A percentile compares a stretch with the other conserved stretches of the same genome.
Evolutionary conservation across 2,113 vertebrate genomes (phyloP).

Genomic region (Vicugna pacos): DNA sequence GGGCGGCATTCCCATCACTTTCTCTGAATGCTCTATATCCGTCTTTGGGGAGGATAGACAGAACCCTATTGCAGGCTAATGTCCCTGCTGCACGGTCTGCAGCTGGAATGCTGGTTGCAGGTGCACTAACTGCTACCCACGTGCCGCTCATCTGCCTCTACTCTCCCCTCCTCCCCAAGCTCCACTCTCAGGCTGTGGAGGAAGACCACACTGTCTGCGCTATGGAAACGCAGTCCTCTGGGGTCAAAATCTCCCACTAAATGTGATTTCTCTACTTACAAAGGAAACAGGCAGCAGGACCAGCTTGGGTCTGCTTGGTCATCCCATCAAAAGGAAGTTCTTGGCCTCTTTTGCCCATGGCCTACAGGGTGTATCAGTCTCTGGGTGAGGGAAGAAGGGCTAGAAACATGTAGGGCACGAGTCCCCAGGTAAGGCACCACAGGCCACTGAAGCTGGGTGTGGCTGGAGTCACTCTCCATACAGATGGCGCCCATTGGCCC

Average conservation of each 20-base stretch:
- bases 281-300: neutral
- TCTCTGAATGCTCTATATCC: neutral
- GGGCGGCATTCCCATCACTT: neutral
- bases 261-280: neutral
- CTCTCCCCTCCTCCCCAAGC: neutral
- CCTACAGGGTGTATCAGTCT: neutral
- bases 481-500: neutral
- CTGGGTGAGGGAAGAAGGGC: neutral
- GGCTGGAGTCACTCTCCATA: accelerated
- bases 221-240: neutral
- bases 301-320: neutral
- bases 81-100: neutral
- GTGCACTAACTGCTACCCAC: neutral
- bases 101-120: neutral
- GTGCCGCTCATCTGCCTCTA: neutral
- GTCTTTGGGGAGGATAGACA: neutral
- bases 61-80: neutral
- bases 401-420: neutral
- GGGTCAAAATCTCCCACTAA: neutral
- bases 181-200: neutral
- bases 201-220: neutral
- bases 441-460: neutral
- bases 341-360: neutral
- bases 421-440: neutral
- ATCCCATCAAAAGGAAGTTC: neutral